These are phyloP conservation scores for Scaptomyza tumidula DNA, from an alignment of 2,888 invertebrate genomes.

Conservation along the genomic window DNA sequence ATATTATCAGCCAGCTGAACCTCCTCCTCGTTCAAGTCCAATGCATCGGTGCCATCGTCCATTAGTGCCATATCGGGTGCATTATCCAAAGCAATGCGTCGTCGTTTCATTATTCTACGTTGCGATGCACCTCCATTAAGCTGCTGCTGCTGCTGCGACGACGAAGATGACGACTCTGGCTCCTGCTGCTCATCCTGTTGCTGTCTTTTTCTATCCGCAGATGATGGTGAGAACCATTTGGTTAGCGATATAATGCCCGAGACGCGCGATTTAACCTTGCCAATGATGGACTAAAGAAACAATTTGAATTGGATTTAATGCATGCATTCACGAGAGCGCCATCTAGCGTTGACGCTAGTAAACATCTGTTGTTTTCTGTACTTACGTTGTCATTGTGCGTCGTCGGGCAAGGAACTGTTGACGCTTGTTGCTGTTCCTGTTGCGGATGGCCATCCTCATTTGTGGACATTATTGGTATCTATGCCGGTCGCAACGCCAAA, in stretches of 20 bases:
- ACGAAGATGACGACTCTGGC: background rate
- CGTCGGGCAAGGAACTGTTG: constrained; percentile 26
- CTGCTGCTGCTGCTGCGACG: constrained; percentile 15
- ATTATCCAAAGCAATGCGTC: constrained; percentile 72
- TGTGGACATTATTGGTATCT: constrained; percentile 62
- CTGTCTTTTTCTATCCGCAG: constrained; percentile 12
- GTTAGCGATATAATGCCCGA: constrained; percentile 82
- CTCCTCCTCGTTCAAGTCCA: constrained; percentile 66
- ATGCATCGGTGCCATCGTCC: constrained; percentile 67
- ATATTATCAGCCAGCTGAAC: constrained; percentile 71
- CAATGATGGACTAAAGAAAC: constrained; percentile 81
- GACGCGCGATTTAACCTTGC: constrained; percentile 82
- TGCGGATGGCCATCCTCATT: constrained; percentile 57
- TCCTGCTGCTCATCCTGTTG: constrained; percentile 13
- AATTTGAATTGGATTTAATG: background rate
- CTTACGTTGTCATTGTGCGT: constrained; percentile 58
- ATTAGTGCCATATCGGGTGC: constrained; percentile 40
- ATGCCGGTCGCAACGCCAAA: constrained; percentile 57
- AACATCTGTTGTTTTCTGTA: constrained; percentile 45
- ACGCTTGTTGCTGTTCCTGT: constrained; percentile 15
- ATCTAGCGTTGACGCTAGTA: background rate
- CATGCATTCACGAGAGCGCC: background rate
- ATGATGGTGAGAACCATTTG: constrained; percentile 83
- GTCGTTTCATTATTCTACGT: constrained; percentile 67
- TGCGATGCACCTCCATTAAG: constrained; percentile 51